A percentile compares a stretch with the other conserved stretches of the same genome.
These are phyloP conservation scores for Calliopum simillimum DNA, from an alignment of 2,888 invertebrate genomes.

Conservation along the genomic window DNA sequence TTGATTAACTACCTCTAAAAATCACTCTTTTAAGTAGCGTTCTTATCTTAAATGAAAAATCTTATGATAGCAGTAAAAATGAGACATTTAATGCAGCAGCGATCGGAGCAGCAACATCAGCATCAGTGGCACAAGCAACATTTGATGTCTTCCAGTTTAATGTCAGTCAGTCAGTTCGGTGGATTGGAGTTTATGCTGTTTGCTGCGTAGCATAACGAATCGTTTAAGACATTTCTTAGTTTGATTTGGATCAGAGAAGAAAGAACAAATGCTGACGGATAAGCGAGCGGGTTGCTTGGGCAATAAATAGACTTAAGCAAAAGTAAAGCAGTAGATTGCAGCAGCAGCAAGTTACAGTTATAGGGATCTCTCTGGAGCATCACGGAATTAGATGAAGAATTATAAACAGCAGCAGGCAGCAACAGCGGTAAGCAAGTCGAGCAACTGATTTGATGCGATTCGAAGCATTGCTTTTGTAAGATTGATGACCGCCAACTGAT, in stretches of 20 bases:
- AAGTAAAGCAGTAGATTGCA: too few species aligned
- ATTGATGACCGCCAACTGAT: slow-evolving; percentile 56
- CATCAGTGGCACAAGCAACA: neutral
- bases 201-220: slow-evolving; percentile 20
- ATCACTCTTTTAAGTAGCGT: slow-evolving; percentile 62
- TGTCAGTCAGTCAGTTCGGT: too few species aligned
- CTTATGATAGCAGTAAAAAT: slow-evolving; percentile 49
- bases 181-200: neutral
- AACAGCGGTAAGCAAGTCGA: too few species aligned
- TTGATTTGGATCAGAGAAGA: too few species aligned
- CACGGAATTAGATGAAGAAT: too few species aligned
- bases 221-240: slow-evolving; percentile 31
- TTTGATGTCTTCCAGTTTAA: neutral
- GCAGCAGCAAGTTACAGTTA: too few species aligned
- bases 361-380: too few species aligned
- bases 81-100: slow-evolving; percentile 2
- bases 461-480: slow-evolving; percentile 38
- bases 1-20: slow-evolving; percentile 63
- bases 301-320: too few species aligned
- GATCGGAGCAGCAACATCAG: slow-evolving; percentile 11
- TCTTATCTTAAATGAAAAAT: slow-evolving; percentile 60
- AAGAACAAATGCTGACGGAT: too few species aligned
- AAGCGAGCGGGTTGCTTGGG: too few species aligned
- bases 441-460: too few species aligned
- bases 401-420: too few species aligned